Base-by-base conservation (phyloP, 2,113 vertebrate genomes). In the Cololabis saira region DNA sequence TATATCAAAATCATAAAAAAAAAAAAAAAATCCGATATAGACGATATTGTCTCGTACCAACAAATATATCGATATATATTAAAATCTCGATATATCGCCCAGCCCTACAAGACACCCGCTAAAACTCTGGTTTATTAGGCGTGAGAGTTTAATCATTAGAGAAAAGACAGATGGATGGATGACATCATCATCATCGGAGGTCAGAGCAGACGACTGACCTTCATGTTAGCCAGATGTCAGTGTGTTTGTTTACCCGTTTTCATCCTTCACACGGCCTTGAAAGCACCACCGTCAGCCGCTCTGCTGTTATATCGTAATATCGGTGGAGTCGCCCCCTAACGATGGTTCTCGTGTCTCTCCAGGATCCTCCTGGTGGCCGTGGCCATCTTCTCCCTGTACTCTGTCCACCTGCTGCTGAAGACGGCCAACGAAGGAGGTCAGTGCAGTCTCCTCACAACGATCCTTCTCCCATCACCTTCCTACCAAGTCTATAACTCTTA, bases 401-500 rank as follows among this genome's bases (percentile, higher is more conserved):
- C 98, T 56, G 96, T 99, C 76, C 98, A 99, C 86, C 93, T 99
- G 81, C 95, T 99, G 82, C 87, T 99, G 69, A 99, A 99, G 90
- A 99, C 97, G 6, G 96, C 98, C 73, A 98, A 96, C 48, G 96
- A 98, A 98, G 98, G 97, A 97, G 97, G 97, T 98, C 92, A 83
- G 83, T 61, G 27, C 0, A 6, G 2, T 24, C n/a, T 0, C 21
- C 16, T 18, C 44, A 8, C 16, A 14, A 16, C 44, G 1, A n/a
- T n/a, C n/a, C n/a, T n/a, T n/a, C n/a, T 12, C 12, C 12, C 12
- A 12, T 1, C 16, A n/a, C 13, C 43, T 5, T 9, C 43, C n/a
- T n/a, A 16, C 16, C 16, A 15, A 8, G 6, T 0, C 1, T 30
- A 12, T 42, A 47, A 22, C 5, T 21, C 18, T 27, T 8, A 2